phyloP scores from a whole-genome alignment of 64 coral and sea anemone species.

The Anthopleura sola region DNA sequence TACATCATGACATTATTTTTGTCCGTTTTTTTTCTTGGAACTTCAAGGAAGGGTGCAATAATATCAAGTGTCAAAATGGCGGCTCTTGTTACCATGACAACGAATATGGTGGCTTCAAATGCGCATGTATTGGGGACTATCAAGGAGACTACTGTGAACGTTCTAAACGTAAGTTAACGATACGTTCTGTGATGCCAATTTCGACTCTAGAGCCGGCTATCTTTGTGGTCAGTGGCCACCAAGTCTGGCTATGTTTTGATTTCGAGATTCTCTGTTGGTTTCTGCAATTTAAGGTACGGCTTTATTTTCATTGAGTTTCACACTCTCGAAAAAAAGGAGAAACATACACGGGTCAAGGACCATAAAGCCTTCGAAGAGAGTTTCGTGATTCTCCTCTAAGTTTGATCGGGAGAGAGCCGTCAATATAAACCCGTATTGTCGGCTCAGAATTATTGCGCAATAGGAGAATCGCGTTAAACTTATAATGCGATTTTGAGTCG shows the following conservation, averaged over 20 bases:
- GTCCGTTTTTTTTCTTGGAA: not conserved
- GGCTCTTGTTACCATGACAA: slow-evolving; percentile 28
- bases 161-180: slow-evolving; percentile 7
- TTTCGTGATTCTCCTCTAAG: no score
- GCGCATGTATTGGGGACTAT: not conserved
- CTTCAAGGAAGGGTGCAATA: not conserved
- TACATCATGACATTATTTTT: no score
- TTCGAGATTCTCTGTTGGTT: not conserved
- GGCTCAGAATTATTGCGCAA: no score
- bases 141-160: slow-evolving; percentile 14
- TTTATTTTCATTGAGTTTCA: no score
- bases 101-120: slow-evolving; percentile 11
- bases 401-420: no score
- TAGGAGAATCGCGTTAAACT: no score
- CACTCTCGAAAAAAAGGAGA: no score
- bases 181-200: not conserved
- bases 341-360: no score
- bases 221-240: not conserved
- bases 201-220: not conserved
- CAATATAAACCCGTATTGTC: no score
- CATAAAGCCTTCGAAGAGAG: no score
- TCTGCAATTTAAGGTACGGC: no score
- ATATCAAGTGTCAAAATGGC: slow-evolving; percentile 7
- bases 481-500: no score
- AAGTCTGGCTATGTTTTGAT: not conserved